Evolutionary conservation across 2,797 vertebrate genomes (phyloP).

Genomic region (Darevskia nairensis): DNA sequence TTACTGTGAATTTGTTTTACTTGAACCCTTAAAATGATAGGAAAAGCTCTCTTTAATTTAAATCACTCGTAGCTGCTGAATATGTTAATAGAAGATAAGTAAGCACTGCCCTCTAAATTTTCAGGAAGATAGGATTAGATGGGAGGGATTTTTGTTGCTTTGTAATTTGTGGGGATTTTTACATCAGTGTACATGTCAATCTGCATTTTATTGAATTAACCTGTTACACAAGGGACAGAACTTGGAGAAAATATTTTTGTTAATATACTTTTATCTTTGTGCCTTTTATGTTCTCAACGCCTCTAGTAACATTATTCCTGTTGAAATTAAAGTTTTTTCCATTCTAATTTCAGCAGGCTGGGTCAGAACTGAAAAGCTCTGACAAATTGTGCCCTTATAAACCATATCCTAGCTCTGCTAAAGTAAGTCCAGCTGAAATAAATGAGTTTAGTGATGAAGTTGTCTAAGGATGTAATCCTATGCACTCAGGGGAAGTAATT

Average conservation of each 20-base stretch:
- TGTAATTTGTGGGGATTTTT: neutral
- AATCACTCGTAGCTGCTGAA: too few relatives aligned
- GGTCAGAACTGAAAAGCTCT: neutral
- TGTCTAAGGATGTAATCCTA: neutral
- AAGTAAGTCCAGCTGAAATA: neutral
- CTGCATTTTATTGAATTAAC: neutral
- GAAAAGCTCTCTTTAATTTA: neutral
- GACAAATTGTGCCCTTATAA: neutral
- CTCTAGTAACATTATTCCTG: neutral
- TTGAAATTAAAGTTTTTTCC: neutral
- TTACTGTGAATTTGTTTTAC: neutral
- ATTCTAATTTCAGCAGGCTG: neutral
- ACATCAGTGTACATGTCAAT: neutral
- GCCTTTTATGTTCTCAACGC: neutral
- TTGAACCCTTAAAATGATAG: neutral
- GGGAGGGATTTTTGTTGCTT: neutral
- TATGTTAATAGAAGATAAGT: too few relatives aligned
- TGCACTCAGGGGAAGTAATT: neutral
- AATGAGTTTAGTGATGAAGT: neutral
- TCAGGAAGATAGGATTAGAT: neutral
- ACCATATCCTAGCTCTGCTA: neutral
- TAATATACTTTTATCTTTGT: neutral
- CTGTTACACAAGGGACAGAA: neutral
- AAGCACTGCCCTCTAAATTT: too few relatives aligned
- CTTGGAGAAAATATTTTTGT: neutral